These are phyloP conservation scores for Sphaerodactylus townsendi DNA, from an alignment of 2,113 vertebrate genomes.

Conservation along the genomic window DNA sequence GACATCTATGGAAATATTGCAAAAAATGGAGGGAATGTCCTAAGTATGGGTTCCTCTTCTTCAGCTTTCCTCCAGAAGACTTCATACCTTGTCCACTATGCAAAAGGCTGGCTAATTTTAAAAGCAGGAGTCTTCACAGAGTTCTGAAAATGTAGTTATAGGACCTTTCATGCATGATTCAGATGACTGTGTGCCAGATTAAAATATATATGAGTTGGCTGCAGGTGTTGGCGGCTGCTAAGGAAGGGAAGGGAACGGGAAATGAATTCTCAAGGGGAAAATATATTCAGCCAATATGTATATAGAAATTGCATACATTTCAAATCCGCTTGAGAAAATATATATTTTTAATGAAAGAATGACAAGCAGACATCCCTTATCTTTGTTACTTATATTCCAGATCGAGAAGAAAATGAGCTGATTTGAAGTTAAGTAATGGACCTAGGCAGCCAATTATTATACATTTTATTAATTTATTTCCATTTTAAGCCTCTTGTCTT, in stretches of 20 bases:
- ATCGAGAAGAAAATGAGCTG: background rate
- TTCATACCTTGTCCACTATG: background rate
- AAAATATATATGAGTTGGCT: background rate
- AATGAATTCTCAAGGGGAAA: background rate
- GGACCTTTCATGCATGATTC: background rate
- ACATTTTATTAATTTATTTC: constrained; percentile 31
- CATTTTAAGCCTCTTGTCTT: constrained; percentile 16
- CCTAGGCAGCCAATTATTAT: background rate
- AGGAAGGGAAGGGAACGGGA: background rate
- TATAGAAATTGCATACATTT: background rate
- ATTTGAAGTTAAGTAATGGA: background rate
- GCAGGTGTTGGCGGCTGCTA: background rate
- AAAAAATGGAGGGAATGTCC: background rate
- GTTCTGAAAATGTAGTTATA: background rate
- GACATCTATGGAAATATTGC: background rate
- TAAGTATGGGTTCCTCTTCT: background rate
- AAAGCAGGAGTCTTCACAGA: background rate
- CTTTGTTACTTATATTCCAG: background rate
- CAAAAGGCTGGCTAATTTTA: background rate
- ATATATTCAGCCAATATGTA: background rate
- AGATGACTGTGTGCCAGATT: background rate
- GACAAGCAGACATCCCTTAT: background rate
- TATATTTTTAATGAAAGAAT: background rate
- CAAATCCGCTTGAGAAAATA: background rate
- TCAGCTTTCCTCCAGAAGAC: background rate